These are phyloP conservation scores for Bursaphelenchus okinawaensis DNA, from an alignment of 2,888 invertebrate genomes.

Conservation along the genomic window DNA sequence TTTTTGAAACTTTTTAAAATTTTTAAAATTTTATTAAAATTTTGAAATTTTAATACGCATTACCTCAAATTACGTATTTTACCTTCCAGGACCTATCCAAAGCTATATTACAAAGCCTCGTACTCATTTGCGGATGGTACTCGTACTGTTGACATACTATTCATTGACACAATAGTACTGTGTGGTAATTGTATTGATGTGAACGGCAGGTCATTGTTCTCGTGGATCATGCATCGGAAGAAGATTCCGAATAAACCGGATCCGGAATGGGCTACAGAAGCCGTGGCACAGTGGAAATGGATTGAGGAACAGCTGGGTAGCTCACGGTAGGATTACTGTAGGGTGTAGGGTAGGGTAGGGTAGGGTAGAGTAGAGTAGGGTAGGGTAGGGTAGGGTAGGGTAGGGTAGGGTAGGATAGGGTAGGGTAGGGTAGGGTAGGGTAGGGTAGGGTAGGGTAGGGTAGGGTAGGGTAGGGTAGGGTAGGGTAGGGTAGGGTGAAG, in stretches of 20 bases:
- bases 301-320: constrained; percentile 55
- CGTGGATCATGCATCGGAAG: constrained; percentile 32
- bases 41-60: neutral
- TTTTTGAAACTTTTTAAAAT: too few relatives aligned
- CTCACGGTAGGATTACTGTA: constrained; percentile 47
- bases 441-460: too few relatives aligned
- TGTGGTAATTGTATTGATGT: constrained; percentile 59
- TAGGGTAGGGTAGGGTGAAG: too few relatives aligned
- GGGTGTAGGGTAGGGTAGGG: too few relatives aligned
- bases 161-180: constrained; percentile 62
- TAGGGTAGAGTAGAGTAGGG: too few relatives aligned
- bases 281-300: constrained; percentile 59
- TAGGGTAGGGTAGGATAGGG: too few relatives aligned
- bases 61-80: neutral
- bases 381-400: too few relatives aligned
- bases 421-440: too few relatives aligned
- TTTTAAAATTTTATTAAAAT: too few relatives aligned
- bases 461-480: too few relatives aligned
- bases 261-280: constrained; percentile 22
- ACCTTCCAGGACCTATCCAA: constrained; percentile 19
- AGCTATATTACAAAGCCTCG: constrained; percentile 16
- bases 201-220: constrained; percentile 13
- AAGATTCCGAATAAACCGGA: constrained; percentile 30
- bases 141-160: constrained; percentile 58
- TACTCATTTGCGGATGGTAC: constrained; percentile 50